These are phyloP conservation scores for Lacanobia oleracea DNA, from an alignment of 2,888 invertebrate genomes.

Conservation along the genomic window DNA sequence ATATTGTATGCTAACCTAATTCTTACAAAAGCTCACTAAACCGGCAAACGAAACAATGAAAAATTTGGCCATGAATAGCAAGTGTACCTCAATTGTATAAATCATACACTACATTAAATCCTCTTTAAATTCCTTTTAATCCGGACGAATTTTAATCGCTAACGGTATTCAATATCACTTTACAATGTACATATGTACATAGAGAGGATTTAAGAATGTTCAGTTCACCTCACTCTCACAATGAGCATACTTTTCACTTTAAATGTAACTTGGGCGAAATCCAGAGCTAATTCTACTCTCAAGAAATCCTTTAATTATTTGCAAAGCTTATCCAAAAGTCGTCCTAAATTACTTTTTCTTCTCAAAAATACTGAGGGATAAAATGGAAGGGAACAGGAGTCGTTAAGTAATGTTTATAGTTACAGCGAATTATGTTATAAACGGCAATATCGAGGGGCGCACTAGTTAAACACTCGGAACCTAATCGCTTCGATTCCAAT, in stretches of 20 bases:
- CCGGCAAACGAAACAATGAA: constrained; percentile 32
- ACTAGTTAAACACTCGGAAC: constrained; percentile 73
- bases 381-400: constrained; percentile 56
- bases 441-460: constrained; percentile 64
- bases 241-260: constrained; percentile 35
- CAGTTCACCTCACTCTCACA: constrained; percentile 22
- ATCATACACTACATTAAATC: constrained; percentile 43
- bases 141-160: constrained; percentile 34
- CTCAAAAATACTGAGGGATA: constrained; percentile 50
- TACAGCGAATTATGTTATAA: constrained; percentile 62
- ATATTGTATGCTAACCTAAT: constrained; percentile 17
- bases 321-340: constrained; percentile 58
- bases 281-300: constrained; percentile 36
- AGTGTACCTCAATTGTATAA: constrained; percentile 37
- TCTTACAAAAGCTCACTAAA: constrained; percentile 33
- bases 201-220: constrained; percentile 9
- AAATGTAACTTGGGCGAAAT: constrained; percentile 34
- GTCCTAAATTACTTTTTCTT: constrained; percentile 54
- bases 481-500: constrained; percentile 80
- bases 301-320: constrained; percentile 60
- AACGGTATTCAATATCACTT: constrained; percentile 20
- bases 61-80: constrained; percentile 33
- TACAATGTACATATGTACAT: constrained; percentile 17
- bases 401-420: constrained; percentile 63
- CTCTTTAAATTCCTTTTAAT: constrained; percentile 34